Conservation (phyloP, 2,113 vertebrate species). For the Pithys albifrons region DNA sequence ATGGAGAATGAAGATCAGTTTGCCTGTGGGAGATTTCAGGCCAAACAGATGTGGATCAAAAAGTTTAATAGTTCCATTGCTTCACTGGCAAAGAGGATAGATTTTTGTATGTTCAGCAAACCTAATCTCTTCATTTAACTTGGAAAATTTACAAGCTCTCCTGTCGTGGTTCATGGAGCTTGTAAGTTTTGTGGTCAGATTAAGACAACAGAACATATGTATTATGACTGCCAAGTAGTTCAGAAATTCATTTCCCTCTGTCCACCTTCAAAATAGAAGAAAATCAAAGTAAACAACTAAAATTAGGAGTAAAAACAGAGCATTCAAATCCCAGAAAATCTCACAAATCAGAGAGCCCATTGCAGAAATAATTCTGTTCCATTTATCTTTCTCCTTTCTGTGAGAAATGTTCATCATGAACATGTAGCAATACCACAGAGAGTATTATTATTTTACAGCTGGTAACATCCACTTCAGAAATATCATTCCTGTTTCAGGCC, state of each 20-base stretch:
- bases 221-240: neutral
- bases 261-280: neutral
- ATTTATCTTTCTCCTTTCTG: neutral
- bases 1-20: neutral
- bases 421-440: neutral
- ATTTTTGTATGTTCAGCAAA: neutral
- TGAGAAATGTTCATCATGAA: neutral
- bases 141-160: constrained; percentile 11
- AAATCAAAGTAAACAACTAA: neutral
- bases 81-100: neutral
- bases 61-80: neutral
- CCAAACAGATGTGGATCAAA: constrained; percentile 34
- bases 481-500: neutral
- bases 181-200: neutral
- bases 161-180: neutral
- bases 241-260: neutral
- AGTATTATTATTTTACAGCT: neutral
- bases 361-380: neutral
- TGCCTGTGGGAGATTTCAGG: neutral
- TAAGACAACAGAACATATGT: neutral
- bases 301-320: neutral
- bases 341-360: neutral
- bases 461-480: neutral
- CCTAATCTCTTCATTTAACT: constrained; percentile 8
- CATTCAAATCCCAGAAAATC: neutral